Percentiles rank a stretch among this genome's conserved stretches.
phyloP scores from a whole-genome alignment of 2,888 invertebrate species.

The Eupelmus urozonus region DNA sequence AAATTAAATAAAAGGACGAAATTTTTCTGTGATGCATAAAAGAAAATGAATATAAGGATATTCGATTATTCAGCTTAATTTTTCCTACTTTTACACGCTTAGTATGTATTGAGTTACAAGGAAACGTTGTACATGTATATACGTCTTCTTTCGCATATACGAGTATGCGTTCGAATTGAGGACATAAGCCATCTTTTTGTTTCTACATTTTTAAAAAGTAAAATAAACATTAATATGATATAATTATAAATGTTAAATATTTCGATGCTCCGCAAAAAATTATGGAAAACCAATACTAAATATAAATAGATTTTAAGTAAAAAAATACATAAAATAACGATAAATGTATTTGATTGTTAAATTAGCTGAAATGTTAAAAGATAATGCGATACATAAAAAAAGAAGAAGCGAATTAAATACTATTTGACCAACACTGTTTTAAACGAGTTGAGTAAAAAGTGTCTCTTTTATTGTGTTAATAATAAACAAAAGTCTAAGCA shows the following conservation, averaged over 20 bases:
- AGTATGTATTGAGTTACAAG: background rate
- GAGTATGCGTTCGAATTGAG: background rate
- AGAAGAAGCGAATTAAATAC: constrained; percentile 6
- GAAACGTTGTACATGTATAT: constrained; percentile 1
- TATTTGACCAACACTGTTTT: constrained; percentile 45
- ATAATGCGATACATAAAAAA: background rate
- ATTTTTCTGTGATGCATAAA: constrained; percentile 45
- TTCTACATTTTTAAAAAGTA: constrained; percentile 23
- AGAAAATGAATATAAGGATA: constrained; percentile 13
- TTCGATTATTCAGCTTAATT: constrained; percentile 37
- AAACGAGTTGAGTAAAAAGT: constrained; percentile 16
- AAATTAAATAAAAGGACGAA: constrained; percentile 30
- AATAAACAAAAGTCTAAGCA: constrained; percentile 20
- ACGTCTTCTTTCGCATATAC: background rate
- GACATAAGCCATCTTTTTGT: background rate
- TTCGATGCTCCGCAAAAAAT: constrained; percentile 30
- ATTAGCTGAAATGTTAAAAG: constrained; percentile 31
- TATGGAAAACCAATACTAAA: constrained; percentile 35
- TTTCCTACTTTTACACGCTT: constrained; percentile 52
- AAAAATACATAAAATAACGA: constrained; percentile 38
- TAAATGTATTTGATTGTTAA: constrained; percentile 53
- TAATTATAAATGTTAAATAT: constrained; percentile 54
- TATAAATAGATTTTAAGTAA: constrained; percentile 25
- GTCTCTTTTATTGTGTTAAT: constrained; percentile 27
- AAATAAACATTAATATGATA: constrained; percentile 29